A percentile compares a stretch with the other conserved stretches of the same genome.
Evolutionary conservation across 2,888 invertebrate species (phyloP).

Genomic region (Holacanthella duospinosa): DNA sequence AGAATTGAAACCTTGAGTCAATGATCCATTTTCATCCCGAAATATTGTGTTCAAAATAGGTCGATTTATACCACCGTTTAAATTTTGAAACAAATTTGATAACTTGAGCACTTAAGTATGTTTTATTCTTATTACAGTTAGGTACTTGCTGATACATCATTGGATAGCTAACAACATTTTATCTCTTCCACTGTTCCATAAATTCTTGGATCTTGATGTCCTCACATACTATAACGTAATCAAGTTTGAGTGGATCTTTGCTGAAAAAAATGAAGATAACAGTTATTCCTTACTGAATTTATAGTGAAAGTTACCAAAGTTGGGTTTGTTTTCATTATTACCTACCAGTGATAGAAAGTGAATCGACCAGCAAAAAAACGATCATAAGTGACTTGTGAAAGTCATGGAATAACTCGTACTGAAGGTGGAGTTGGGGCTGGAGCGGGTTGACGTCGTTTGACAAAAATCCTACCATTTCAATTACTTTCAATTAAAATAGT

Average conservation of each 20-base stretch:
- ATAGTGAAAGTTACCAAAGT: slow-evolving; percentile 24
- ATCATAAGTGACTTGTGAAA: slow-evolving; percentile 14
- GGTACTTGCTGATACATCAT: slow-evolving; percentile 29
- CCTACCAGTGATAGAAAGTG: slow-evolving; percentile 26
- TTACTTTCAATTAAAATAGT: slow-evolving; percentile 11
- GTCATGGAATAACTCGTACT: neutral
- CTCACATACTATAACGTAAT: slow-evolving; percentile 20
- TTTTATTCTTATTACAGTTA: slow-evolving; percentile 20
- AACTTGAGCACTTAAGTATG: slow-evolving; percentile 23
- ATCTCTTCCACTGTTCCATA: slow-evolving; percentile 17
- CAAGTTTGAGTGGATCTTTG: slow-evolving; percentile 29
- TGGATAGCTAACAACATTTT: slow-evolving; percentile 26
- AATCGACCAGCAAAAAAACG: slow-evolving; percentile 34
- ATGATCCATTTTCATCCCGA: neutral
- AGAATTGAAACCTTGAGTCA: neutral
- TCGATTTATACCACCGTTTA: neutral
- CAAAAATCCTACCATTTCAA: slow-evolving; percentile 20
- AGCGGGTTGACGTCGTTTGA: slow-evolving; percentile 20
- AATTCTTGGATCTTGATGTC: slow-evolving; percentile 22
- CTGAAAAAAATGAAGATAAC: slow-evolving; percentile 17
- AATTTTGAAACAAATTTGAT: slow-evolving; percentile 15
- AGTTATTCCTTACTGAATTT: neutral
- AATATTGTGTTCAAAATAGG: neutral
- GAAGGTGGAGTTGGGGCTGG: slow-evolving; percentile 12
- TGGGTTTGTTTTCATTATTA: slow-evolving; percentile 22